These are phyloP conservation scores for Desmodus rotundus DNA, from an alignment of 2,113 vertebrate genomes.

Conservation along the genomic window DNA sequence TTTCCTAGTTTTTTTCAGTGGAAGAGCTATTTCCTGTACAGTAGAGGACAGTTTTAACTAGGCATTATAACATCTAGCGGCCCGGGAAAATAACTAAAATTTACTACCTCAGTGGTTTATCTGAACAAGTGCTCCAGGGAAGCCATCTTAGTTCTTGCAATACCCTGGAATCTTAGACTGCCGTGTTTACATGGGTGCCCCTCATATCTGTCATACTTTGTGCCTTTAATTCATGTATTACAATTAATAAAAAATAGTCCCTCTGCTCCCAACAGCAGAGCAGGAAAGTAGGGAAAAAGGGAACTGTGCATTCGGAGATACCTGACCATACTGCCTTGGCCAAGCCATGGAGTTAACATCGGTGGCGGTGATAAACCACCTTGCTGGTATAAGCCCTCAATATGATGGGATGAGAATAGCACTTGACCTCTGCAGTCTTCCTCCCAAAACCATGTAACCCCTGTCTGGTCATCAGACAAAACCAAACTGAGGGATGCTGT, in stretches of 20 bases:
- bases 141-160: rapidly evolving
- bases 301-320: no score
- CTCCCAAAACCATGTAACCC: background rate
- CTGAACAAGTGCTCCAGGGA: background rate
- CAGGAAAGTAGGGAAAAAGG: background rate
- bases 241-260: background rate
- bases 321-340: background rate
- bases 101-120: rapidly evolving
- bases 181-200: background rate
- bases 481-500: background rate
- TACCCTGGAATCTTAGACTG: background rate
- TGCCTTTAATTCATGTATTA: background rate
- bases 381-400: background rate
- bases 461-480: background rate
- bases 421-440: background rate
- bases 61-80: no score
- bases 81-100: background rate
- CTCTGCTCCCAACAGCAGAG: background rate
- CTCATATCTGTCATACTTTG: background rate
- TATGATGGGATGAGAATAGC: background rate
- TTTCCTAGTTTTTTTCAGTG: background rate
- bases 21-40: background rate
- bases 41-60: background rate
- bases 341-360: background rate
- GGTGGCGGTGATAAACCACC: background rate